phyloP scores from a whole-genome alignment of 2,797 vertebrate genomes.

The Pagetopsis macropterus region DNA sequence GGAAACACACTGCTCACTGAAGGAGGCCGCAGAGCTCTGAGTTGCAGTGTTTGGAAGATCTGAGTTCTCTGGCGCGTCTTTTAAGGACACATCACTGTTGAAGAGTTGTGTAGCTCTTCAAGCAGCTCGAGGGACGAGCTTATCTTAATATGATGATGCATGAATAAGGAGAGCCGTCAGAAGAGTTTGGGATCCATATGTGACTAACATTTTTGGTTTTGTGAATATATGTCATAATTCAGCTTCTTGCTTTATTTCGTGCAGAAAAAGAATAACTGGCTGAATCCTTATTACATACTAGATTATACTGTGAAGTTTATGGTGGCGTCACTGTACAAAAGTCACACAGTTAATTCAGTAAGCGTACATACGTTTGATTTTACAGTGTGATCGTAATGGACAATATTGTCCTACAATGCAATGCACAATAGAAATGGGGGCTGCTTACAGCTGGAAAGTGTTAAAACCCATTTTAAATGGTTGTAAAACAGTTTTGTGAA shows the following conservation, averaged over 20 bases:
- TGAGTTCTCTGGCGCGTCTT: slow-evolving; percentile 32
- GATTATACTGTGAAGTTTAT: background rate
- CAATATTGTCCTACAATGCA: slow-evolving; percentile 22
- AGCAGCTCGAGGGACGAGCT: background rate
- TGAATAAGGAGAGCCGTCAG: slow-evolving; percentile 9
- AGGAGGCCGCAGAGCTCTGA: slow-evolving; percentile 29
- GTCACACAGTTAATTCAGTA: background rate
- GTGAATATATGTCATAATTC: background rate
- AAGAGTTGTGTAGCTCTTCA: slow-evolving; percentile 7
- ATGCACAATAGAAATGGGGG: background rate
- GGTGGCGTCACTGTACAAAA: background rate
- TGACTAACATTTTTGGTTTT: background rate
- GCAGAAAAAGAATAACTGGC: background rate
- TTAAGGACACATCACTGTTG: slow-evolving; percentile 21
- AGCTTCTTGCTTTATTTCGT: background rate
- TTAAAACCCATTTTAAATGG: slow-evolving; percentile 18
- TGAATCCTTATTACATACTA: background rate
- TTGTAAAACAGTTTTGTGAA: slow-evolving; percentile 24
- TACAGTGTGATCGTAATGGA: slow-evolving; percentile 1
- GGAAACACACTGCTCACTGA: slow-evolving; percentile 36
- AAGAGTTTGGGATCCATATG: background rate
- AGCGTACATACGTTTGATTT: background rate
- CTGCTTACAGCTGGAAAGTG: slow-evolving; percentile 29
- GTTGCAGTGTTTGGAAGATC: slow-evolving; percentile 18
- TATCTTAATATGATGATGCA: slow-evolving; percentile 11